Percentiles rank a stretch among this genome's conserved stretches.
phyloP scores from a whole-genome alignment of 2,797 vertebrate genomes.

The Lophotriccus pileatus region DNA sequence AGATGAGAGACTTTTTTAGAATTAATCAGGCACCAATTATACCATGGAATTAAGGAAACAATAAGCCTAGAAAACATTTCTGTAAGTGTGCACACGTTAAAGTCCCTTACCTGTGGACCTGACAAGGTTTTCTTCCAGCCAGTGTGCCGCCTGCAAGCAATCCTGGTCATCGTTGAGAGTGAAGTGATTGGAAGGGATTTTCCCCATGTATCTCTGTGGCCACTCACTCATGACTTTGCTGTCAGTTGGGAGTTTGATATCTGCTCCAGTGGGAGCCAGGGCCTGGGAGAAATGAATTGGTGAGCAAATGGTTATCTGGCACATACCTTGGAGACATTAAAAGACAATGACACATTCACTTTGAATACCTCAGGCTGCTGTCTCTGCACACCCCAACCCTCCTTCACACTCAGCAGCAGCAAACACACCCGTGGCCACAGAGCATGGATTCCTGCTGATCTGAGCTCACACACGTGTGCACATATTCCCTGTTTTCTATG shows the following conservation, averaged over 20 bases:
- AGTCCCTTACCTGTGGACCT: conserved; percentile 74
- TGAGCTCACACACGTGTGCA: fast-evolving
- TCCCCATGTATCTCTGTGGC: conserved; percentile 42
- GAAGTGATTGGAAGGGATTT: conserved; percentile 85
- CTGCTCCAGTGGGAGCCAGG: conserved; percentile 73
- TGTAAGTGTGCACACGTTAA: conserved; percentile 68
- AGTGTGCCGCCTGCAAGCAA: conserved; percentile 74
- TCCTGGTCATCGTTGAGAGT: conserved; percentile 82
- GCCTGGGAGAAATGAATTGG: conserved; percentile 65
- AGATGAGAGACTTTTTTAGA: conserved; percentile 94
- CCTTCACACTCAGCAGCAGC: background rate
- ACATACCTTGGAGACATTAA: background rate
- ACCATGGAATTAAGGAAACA: conserved; percentile 86
- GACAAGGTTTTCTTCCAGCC: conserved; percentile 79
- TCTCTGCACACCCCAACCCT: background rate
- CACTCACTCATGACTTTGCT: conserved; percentile 34
- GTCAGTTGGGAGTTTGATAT: conserved; percentile 55
- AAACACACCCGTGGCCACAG: background rate
- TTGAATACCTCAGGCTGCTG: background rate
- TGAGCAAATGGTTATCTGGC: background rate
- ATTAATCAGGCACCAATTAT: conserved; percentile 94
- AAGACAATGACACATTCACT: background rate
- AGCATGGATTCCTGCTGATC: fast-evolving
- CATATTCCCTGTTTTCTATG: fast-evolving
- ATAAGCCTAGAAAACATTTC: conserved; percentile 76